Evolutionary conservation across 2,888 invertebrate species (phyloP), one percentile per base, ranked within the genome.

Genomic region (Dicycla oo): DNA sequence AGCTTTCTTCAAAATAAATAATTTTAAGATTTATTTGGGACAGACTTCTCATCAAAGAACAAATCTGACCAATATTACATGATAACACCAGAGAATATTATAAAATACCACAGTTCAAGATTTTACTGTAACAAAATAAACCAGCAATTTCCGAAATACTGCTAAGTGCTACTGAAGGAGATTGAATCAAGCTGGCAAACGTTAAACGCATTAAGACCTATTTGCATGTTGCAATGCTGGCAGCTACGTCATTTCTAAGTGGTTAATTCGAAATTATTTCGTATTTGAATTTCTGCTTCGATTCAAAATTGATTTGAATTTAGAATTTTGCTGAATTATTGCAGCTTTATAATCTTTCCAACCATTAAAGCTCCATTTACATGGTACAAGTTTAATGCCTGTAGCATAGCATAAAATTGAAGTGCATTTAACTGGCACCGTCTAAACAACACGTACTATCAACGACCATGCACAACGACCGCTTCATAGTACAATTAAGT

Each of bases 191-290:
- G 67, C 38, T 71, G 56, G 76, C 69, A 54, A 61, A 65, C 66
- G 69, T 62, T 81, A 66, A 77, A 73, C 49, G 47, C 38, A 53
- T 84, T 68, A 64, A 61, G 57, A 77, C 63, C 40, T 60, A 80
- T 84, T 83, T 84, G 76, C 85, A 84, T 84, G 57, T 67, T 81
- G 70, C 70, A 65, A 63, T 73, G 56, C 54, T 70, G 56, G 66
- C 61, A 62, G 71, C 40, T 71, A 63, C 51, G n/a, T 51, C 34
- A 65, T 76, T 75, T 67, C 66, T 63, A 64, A 64, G 69, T 67
- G 23, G 62, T 75, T 79, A 75, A 73, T 64, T 47, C 34, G 49
- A 74, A 81, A 57, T 73, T 49, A 76, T 70, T 67, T 65, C n/a
- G 34, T 13, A 54, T 73, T 70, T 57, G 30, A 61, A 53, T 58